Conservation (phyloP, 2,113 vertebrate species). For the Nettapus auritus region DNA sequence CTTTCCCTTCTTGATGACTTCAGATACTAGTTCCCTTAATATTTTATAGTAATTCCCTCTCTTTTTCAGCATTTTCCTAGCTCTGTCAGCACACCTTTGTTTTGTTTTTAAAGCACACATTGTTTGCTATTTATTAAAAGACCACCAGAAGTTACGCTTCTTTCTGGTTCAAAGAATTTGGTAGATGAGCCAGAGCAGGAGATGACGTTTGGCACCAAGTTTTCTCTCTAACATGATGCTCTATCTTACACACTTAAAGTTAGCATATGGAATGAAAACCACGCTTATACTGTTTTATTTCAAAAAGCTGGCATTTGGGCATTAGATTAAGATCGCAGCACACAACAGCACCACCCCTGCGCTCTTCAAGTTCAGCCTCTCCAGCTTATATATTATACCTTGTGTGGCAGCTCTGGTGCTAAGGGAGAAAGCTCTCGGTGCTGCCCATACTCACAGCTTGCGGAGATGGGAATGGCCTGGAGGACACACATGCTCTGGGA, state of each 20-base stretch:
- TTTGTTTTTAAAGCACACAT: neutral
- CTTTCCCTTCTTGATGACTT: neutral
- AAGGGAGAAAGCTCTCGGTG: accelerated
- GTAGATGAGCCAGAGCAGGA: neutral
- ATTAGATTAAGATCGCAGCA: neutral
- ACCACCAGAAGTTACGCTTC: neutral
- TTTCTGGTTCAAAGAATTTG: neutral
- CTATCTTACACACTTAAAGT: neutral
- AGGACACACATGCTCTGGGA: neutral
- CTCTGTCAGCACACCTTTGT: neutral
- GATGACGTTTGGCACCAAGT: neutral
- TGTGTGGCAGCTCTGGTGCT: neutral
- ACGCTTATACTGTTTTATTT: neutral
- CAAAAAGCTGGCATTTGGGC: neutral
- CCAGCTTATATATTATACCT: neutral
- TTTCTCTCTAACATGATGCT: neutral
- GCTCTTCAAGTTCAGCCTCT: neutral
- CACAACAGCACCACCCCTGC: neutral
- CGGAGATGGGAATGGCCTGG: neutral
- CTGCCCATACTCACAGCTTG: neutral
- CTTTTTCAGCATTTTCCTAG: neutral
- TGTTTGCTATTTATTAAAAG: neutral
- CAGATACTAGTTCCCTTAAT: neutral
- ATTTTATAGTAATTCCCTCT: neutral
- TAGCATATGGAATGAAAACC: neutral